These are phyloP conservation scores for Drosophila tani DNA, from an alignment of 1,140 invertebrate species.

Conservation along the genomic window DNA sequence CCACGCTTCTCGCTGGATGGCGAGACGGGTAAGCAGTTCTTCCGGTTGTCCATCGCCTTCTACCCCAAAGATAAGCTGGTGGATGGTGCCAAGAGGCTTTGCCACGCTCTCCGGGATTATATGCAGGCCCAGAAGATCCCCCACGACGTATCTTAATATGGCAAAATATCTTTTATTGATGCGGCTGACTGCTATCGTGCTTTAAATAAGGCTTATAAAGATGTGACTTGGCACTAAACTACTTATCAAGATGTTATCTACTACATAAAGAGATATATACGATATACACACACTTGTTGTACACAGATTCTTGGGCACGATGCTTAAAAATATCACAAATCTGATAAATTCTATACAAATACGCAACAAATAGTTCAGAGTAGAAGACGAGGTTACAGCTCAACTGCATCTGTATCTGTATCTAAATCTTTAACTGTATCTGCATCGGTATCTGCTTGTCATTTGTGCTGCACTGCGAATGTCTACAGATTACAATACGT, in stretches of 20 bases:
- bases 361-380: constrained; percentile 54
- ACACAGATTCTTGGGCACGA: constrained; percentile 71
- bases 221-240: constrained; percentile 69
- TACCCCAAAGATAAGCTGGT: constrained; percentile 68
- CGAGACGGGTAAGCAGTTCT: constrained; percentile 81
- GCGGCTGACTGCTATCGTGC: constrained; percentile 41
- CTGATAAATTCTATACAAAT: constrained; percentile 68
- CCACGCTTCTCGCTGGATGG: constrained; percentile 84
- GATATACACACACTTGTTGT: constrained; percentile 52
- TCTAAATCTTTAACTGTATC: constrained; percentile 24
- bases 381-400: constrained; percentile 36
- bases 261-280: constrained; percentile 56
- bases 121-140: constrained; percentile 12
- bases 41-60: constrained; percentile 86
- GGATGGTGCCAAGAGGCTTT: constrained; percentile 60
- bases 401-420: constrained; percentile 15
- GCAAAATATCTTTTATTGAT: constrained; percentile 54
- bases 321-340: constrained; percentile 81
- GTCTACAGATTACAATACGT: constrained; percentile 51
- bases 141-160: constrained; percentile 43
- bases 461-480: constrained; percentile 46
- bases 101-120: constrained; percentile 48
- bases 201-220: constrained; percentile 65
- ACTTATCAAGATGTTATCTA: constrained; percentile 63
- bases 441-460: constrained; percentile 43